Evolutionary conservation across 2,113 vertebrate genomes (phyloP), one percentile per base, ranked within the genome.

Genomic region (Platysteira castanea): DNA sequence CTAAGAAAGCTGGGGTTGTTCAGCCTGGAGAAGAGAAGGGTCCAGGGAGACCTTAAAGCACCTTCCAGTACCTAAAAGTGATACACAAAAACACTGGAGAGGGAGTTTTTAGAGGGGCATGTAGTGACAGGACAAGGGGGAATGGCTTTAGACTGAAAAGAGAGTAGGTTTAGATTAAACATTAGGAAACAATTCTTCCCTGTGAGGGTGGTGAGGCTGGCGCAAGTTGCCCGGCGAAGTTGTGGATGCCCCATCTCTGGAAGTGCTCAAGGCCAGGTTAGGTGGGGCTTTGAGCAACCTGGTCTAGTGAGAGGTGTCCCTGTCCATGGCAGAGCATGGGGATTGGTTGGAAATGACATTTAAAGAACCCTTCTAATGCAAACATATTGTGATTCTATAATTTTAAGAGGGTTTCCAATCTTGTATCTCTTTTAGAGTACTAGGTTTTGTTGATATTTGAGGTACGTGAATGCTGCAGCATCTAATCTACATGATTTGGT

Each of bases 321-420:
- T 49, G 7, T 35, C 35, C 10, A 8, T 42, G 35, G 56, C 35
- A 46, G 47, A 53, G 41, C 33, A 69, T 0, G 0, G 39, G 12
- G 6, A 12, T 49, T 63, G 14, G 3, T 1, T 61, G 22, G 41
- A 77, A 70, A 27, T 49, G 31, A 33, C 63, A 1, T 42, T 54
- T 84, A 42, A 90, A 70, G 64, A 63, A 15, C 42, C 7, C 9
- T 56, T 63, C 27, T 47, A 63, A 54, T 53, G 26, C 31, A 83
- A 83, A 16, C 30, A 23, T 28, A 23, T 9, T 44, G 56, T 42
- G 15, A 35, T 76, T 54, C 49, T 63, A 3, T 61, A 7, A 63
- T 56, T 77, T 77, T 49, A 63, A 63, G 47, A 87, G 15, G 8
- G 2, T 65, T 50, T 90, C 47, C 13, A 61, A 2, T 77, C 33